Conservation (phyloP, 2,797 vertebrate genomes). For the Buceros bicornis region DNA sequence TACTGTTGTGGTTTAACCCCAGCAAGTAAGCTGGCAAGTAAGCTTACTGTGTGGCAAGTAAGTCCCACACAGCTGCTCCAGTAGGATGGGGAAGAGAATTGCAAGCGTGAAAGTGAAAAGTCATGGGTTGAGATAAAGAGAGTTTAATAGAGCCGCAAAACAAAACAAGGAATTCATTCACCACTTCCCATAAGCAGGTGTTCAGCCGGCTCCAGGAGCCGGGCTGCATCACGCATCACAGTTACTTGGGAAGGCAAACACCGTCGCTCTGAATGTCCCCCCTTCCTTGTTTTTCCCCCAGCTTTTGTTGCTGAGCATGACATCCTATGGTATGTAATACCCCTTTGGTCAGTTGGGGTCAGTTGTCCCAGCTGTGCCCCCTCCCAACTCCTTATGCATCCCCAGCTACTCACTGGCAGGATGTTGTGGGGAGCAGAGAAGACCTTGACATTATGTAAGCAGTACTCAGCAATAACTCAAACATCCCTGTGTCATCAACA, state of each 20-base stretch:
- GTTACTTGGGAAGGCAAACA: neutral
- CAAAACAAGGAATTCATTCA: neutral
- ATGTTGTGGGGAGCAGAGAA: neutral
- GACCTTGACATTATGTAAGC: neutral
- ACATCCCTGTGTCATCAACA: neutral
- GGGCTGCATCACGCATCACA: accelerated
- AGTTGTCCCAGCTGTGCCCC: neutral
- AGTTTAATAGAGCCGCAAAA: neutral
- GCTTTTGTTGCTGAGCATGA: neutral
- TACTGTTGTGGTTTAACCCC: neutral
- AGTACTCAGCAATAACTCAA: neutral
- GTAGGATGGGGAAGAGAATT: neutral
- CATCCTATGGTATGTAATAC: neutral
- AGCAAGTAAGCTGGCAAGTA: neutral
- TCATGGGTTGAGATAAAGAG: neutral
- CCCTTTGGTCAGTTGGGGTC: neutral
- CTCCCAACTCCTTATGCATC: neutral
- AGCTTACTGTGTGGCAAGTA: neutral
- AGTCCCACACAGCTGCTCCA: neutral
- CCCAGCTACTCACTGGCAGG: accelerated
- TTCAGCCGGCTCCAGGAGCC: neutral
- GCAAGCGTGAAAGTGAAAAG: neutral
- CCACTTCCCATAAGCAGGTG: neutral
- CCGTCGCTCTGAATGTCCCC: neutral
- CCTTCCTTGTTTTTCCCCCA: neutral